Base-by-base conservation (phyloP, 2,888 invertebrate species). In the Oligia latruncula region DNA sequence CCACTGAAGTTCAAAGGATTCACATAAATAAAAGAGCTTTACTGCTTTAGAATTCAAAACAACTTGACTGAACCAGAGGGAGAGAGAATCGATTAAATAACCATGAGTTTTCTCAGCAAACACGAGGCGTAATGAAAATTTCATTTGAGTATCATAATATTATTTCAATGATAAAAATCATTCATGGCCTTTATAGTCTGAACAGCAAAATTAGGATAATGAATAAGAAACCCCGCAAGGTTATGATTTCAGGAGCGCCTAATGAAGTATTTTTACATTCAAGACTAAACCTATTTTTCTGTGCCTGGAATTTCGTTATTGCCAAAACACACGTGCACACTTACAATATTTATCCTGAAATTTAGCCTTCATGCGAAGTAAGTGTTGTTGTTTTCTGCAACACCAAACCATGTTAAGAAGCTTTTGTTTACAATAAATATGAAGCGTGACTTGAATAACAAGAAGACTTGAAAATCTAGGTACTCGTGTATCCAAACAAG, bases 191-290 rank as follows among this genome's bases (percentile, higher is more conserved):
- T 29, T 29, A 29, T 29, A 40, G 6, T 13, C 23, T 11, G 23
- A 46, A 46, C 23, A 40, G 11, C 23, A 66, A 66, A 62, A 35
- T 0, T 40, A 74, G 40, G 23, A 23, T 43, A 80, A 9, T 82
- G 35, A 64, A 55, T 46, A 46, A 40, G 62, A 49, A 29, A 58
- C 40, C 46, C 67, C 46, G 13, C 60, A 40, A 75, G 13, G n/a
- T 64, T 62, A 55, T 60, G 23, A 68, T 62, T 55, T 62, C 13
- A 55, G n/a, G n/a, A 43, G 1, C n/a, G n/a, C 49, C 17, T 80
- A 15, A 83, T 62, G 55, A 82, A 55, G 11, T 67, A 75, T 80
- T 75, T 60, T 68, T 70, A 46, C 75, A 43, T 35, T 68, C 80
- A 78, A 70, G 49, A 60, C 17, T 77, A 5, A n/a, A 35, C 35